These are phyloP conservation scores for Anastrepha ludens DNA, from an alignment of 1,140 invertebrate genomes.

Conservation along the genomic window DNA sequence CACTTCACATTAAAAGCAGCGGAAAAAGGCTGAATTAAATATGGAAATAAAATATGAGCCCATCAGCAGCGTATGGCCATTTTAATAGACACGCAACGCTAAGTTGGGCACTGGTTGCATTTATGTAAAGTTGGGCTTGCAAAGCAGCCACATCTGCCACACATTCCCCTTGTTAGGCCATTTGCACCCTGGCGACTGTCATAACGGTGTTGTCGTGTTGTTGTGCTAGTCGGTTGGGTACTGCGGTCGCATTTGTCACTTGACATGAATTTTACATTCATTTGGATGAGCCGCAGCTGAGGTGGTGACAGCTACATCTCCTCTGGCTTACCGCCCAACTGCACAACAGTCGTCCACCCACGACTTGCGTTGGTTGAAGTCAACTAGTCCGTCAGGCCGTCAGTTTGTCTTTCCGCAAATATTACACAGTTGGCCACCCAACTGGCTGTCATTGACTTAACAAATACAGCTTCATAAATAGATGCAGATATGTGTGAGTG, in stretches of 20 bases:
- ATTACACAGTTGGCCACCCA: not conserved
- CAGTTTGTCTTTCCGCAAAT: not conserved
- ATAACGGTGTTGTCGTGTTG: not conserved
- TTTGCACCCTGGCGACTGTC: not conserved
- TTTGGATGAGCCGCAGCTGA: conserved; percentile 19
- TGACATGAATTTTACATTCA: conserved; percentile 42
- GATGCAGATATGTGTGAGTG: not conserved
- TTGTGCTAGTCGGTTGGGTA: not conserved
- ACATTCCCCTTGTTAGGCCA: not conserved
- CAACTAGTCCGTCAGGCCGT: not conserved
- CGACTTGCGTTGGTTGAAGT: not conserved
- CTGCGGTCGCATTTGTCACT: conserved; percentile 41
- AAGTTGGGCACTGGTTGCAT: not conserved
- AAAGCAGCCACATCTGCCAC: not conserved
- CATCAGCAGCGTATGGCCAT: not conserved
- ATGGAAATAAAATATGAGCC: conserved; percentile 45
- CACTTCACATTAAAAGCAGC: conserved; percentile 41
- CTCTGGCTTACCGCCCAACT: not conserved
- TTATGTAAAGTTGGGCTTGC: conserved; percentile 3
- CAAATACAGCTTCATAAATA: not conserved
- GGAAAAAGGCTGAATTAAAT: conserved; percentile 49
- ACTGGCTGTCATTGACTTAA: not conserved
- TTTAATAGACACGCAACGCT: not conserved
- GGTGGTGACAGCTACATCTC: not conserved
- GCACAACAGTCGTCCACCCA: not conserved